These are phyloP conservation scores for Numida meleagris DNA, from an alignment of 2,113 vertebrate species.

Conservation along the genomic window DNA sequence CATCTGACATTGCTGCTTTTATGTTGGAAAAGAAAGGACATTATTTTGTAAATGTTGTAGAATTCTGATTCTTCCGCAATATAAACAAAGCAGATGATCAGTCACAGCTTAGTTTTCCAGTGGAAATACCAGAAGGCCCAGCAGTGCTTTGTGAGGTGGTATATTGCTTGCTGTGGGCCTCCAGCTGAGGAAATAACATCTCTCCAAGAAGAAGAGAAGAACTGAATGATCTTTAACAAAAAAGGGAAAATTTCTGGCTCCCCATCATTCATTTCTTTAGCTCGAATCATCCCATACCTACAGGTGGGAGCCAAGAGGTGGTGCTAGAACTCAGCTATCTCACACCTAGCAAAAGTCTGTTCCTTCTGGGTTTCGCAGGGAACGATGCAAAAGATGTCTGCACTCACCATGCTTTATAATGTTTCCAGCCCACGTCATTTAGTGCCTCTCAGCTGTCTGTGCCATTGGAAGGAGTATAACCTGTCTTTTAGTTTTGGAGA, in stretches of 20 bases:
- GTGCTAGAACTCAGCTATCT: slow-evolving; percentile 63
- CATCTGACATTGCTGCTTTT: not conserved
- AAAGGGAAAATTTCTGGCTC: not conserved
- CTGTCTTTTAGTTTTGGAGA: not conserved
- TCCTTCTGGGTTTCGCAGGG: not conserved
- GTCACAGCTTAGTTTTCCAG: not conserved
- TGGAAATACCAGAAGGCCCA: not conserved
- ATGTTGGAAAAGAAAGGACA: not conserved
- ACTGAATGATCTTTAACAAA: rapidly evolving
- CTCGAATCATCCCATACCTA: slow-evolving; percentile 23
- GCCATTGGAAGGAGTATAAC: not conserved
- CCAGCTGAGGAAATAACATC: not conserved
- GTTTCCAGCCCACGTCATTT: not conserved
- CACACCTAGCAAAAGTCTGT: not conserved
- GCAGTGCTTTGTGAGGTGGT: not conserved
- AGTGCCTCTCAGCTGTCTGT: not conserved
- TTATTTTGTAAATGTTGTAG: not conserved
- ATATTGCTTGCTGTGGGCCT: not conserved
- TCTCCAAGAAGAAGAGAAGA: not conserved
- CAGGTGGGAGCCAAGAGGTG: slow-evolving; percentile 66
- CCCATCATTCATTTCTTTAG: not conserved
- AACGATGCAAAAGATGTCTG: not conserved
- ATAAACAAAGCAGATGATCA: not conserved
- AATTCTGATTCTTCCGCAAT: not conserved
- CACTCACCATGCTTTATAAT: not conserved